Base-by-base conservation (phyloP, 1,140 invertebrate genomes). In the Ceratoteleas bidentatus region DNA sequence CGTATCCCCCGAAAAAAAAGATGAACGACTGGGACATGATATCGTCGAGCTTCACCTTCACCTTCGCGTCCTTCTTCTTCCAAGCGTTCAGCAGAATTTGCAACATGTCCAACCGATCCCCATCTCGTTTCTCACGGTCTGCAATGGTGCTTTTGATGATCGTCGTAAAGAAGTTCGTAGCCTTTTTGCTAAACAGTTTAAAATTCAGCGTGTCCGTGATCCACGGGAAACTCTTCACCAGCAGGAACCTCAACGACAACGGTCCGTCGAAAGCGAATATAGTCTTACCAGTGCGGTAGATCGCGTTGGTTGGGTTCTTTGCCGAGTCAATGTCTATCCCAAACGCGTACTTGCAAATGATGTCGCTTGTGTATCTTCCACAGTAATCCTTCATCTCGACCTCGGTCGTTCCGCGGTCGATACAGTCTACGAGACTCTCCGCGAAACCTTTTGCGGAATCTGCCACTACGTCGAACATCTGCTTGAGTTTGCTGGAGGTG, bases 261-360 rank as follows among this genome's bases (percentile, higher is more conserved):
- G 53, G 6, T 50, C 62, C 75, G 4, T 81, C 87, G 0, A 92
- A 90, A 14, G 88, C 88, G 3, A 89, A 88, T 0, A 90, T 66
- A 4, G 85, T 69, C 54, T 85, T 87, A 0, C 91, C 92, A 50
- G 90, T 90, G 0, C 73, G 9, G 47, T 88, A 92, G 76, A 93
- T 92, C 15, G 92, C 88, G 64, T 92, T 92, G 0, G 91, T 69
- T 0, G 86, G 87, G 36, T 91, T 79, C 33, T 89, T 85, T 7
- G 91, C 87, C 0, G 92, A 92, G 81, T 92, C 88, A 11, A 91
- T 85, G 38, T 91, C 81, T 0, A 93, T 85, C 1, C 92, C 92
- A 64, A 93, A 93, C 0, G 91, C 90, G 8, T 88, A 89, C 0
- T 89, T 90, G 6, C 80, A 81, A 6, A 91, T 87, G 3, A 86